Evolutionary conservation across 2,113 vertebrate species (phyloP).

Genomic region (Addax nasomaculatus): DNA sequence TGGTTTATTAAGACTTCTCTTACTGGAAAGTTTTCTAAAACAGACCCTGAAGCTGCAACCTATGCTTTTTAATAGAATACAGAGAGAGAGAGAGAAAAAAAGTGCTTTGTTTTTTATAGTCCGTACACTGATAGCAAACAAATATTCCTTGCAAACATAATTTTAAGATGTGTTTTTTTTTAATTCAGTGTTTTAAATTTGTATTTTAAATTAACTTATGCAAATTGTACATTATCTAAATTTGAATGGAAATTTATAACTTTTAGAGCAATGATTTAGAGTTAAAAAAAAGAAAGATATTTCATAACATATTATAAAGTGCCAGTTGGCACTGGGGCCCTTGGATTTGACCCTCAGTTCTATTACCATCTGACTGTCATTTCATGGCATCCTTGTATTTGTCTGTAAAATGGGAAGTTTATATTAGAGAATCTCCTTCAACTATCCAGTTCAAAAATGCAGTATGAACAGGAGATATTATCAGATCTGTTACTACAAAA

Average conservation of each 20-base stretch:
- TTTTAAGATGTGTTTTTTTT: background rate
- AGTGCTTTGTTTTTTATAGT: background rate
- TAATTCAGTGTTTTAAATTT: background rate
- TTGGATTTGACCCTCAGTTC: background rate
- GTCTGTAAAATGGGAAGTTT: background rate
- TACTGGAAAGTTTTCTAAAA: background rate
- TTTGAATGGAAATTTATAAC: background rate
- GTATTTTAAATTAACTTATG: background rate
- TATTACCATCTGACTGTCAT: background rate
- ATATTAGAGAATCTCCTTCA: background rate
- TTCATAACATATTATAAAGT: background rate
- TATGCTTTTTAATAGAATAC: background rate
- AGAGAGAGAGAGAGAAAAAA: background rate
- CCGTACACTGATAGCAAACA: background rate
- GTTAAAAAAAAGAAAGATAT: background rate
- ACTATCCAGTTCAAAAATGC: background rate
- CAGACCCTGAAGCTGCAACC: background rate
- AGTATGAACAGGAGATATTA: background rate
- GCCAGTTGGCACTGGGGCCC: background rate
- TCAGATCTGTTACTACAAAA: background rate
- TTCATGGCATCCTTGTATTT: background rate
- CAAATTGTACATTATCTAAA: background rate
- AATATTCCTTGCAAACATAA: background rate
- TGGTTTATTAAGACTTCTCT: background rate
- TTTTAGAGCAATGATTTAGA: background rate